Base-by-base conservation (phyloP, 2,113 vertebrate genomes). In the Elachura formosa region DNA sequence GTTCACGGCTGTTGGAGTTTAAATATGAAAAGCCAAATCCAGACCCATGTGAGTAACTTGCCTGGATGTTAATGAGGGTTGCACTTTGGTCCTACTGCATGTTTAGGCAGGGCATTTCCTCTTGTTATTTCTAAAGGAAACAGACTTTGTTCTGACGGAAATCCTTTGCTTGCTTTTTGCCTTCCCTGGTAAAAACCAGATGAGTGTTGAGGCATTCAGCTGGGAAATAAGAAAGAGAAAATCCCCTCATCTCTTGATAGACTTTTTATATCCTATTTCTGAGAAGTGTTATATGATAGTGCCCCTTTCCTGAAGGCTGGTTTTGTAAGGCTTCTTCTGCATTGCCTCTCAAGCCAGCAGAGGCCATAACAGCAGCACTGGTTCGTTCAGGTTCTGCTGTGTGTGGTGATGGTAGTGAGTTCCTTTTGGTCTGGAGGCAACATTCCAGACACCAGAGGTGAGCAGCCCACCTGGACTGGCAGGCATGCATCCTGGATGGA, bases 61-160 rank as follows among this genome's bases (percentile, higher is more conserved):
- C 54, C 54, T 93, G 83, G 92, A 62, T 94, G 4, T 75, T 93
- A 55, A 28, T 87, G 76, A n/a, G 73, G 13, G 29, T 26, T 93
- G 88, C 31, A 90, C 87, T 69, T 90, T 89, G 69, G 87, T 93
- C 45, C 87, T 84, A 68, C 76, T 89, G 40, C 48, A 40, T 73
- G 88, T 86, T 92, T 95, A 97, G 97, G 97, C 97, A 97, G 96
- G 97, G 97, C 95, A 97, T 97, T 99, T 99, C 99, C 98, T 98
- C 97, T 97, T 97, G 98, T 98, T 99, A 97, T 99, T 98, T 97
- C 97, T 78, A 92, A 97, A 98, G 98, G 99, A 99, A 99, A 96
- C 96, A 89, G 93, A 96, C 95, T 89, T 91, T 84, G 91, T 97
- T 96, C 92, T 96, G 94, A 94, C 96, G 99, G 98, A 99, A 98